These are phyloP conservation scores for Sternotherus odoratus DNA, from an alignment of 2,797 vertebrate species.

Conservation along the genomic window DNA sequence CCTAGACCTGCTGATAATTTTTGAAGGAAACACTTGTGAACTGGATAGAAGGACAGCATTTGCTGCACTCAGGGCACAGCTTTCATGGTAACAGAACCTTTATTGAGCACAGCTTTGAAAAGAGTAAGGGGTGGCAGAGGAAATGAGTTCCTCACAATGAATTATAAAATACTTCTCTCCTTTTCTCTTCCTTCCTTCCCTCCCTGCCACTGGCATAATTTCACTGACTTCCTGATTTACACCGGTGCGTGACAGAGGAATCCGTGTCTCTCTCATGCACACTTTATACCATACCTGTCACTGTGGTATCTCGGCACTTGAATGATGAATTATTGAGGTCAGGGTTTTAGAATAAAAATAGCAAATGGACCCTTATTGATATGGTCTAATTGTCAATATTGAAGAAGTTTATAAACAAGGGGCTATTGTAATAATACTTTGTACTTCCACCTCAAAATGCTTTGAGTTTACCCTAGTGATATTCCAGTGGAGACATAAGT, in stretches of 20 bases:
- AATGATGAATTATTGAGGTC: not conserved
- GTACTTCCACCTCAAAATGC: not conserved
- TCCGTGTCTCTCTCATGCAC: not conserved
- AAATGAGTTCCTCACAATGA: not conserved
- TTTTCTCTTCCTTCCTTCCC: not conserved
- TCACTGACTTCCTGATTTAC: not conserved
- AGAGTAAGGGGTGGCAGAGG: not conserved
- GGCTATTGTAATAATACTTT: not conserved
- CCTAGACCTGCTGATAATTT: not conserved
- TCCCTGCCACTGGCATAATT: not conserved
- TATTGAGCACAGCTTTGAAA: not conserved
- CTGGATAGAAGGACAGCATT: not conserved
- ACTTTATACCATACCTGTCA: not conserved
- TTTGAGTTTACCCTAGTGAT: not conserved
- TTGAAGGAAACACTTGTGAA: not conserved
- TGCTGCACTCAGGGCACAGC: not conserved
- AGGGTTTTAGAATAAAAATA: not conserved
- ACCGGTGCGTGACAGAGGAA: not conserved
- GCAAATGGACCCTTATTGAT: not conserved
- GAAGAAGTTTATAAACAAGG: not conserved
- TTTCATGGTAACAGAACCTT: not conserved
- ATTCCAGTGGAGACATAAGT: not conserved
- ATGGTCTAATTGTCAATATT: not conserved
- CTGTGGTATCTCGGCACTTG: not conserved
- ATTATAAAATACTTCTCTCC: not conserved